Evolutionary conservation across 2,797 vertebrate genomes (phyloP), one percentile per base, ranked within the genome.

Genomic region (Rallus crepitans): DNA sequence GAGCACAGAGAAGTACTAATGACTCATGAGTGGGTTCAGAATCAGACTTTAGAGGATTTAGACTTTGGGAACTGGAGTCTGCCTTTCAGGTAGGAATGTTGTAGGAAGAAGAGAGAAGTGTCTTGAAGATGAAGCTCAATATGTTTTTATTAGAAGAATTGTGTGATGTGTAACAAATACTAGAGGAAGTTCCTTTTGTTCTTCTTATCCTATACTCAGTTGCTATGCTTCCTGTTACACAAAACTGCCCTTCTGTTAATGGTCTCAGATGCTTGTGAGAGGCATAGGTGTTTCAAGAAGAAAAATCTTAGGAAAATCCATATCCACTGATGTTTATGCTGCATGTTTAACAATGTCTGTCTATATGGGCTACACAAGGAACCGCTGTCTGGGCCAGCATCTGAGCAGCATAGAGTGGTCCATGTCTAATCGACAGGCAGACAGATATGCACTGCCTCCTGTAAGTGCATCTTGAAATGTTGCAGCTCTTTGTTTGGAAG

Each of bases 381-480:
- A 9, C 24, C 1, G 0, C 21, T 61, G 11, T 65, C 30, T 63
- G 28, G 15, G 19, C 59, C 39, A 31, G 11, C 10, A 20, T 28
- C 42, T 70, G 59, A 45, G 48, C 17, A 21, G 63, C 25, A 23
- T 5, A 14, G 21, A 18, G 39, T 15, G 39, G 21, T 31, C 69
- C 19, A 4, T 5, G 7, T 85, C 37, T 7, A 6, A 28, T 5
- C 1, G 0, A 7, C 28, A 37, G 28, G 6, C 3, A 4, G 0
- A 4, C 31, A 33, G 25, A 11, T 9, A 9, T 1, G 12, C 24
- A 12, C 37, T 65, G 50, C 3, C 11, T 75, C 23, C 24, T 63
- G 1, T 11, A 53, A 60, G 6, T 6, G 21, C 12, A 1, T 8
- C 18, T 25, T 37, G 66, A 55, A 72, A n/a, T 15, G 12, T 37